A percentile compares a stretch with the other conserved stretches of the same genome.
phyloP scores from a whole-genome alignment of 2,888 invertebrate genomes.

The Nipponacmea schrenckii region DNA sequence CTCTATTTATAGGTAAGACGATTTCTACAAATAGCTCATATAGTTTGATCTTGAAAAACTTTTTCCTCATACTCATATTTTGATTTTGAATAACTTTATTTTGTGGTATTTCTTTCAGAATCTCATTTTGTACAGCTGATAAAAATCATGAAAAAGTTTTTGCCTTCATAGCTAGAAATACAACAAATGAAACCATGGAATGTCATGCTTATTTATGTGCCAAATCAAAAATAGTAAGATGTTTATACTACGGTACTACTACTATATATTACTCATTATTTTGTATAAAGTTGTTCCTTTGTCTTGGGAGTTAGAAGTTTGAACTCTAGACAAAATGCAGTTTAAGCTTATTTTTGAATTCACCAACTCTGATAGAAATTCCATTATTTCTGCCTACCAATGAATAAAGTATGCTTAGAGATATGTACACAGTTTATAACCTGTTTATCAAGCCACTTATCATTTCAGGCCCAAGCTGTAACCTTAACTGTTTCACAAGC shows the following conservation, averaged over 20 bases:
- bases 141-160: conserved; percentile 86
- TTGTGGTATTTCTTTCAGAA: conserved; percentile 72
- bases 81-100: neutral
- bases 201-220: conserved; percentile 89
- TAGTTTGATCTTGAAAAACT: no score
- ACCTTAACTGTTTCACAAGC: conserved; percentile 86
- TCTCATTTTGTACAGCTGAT: conserved; percentile 91
- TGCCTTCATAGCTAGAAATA: conserved; percentile 81
- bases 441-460: neutral
- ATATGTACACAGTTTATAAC: no score
- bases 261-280: no score
- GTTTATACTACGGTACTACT: neutral
- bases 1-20: conserved; percentile 82
- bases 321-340: no score
- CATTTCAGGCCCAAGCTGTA: conserved; percentile 75
- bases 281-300: no score
- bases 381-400: no score
- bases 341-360: no score
- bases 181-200: conserved; percentile 79
- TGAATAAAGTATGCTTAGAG: no score
- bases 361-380: no score
- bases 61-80: no score
- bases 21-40: neutral
- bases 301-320: no score
- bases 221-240: conserved; percentile 79